A percentile compares a stretch with the other conserved stretches of the same genome.
Conservation (phyloP, 2,888 invertebrate genomes). For the Rhagonycha fulva region DNA sequence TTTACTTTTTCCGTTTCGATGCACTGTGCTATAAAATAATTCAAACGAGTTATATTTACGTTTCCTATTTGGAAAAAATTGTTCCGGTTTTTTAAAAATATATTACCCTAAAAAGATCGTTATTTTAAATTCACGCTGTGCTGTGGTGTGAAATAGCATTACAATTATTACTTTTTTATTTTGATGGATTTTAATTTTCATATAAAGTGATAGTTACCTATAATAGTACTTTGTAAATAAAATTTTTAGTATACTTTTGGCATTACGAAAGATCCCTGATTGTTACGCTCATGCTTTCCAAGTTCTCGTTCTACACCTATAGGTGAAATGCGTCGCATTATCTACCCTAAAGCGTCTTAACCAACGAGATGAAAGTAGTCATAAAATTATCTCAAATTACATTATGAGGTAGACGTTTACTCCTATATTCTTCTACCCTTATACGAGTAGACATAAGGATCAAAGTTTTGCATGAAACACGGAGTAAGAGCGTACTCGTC, state of each 20-base stretch:
- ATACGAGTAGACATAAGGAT: constrained; percentile 32
- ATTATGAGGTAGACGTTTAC: constrained; percentile 32
- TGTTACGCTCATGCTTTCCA: constrained; percentile 18
- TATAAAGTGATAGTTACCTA: not conserved
- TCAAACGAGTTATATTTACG: not conserved
- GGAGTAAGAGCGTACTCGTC: constrained; percentile 41
- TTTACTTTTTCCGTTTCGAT: not conserved
- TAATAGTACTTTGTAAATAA: not conserved
- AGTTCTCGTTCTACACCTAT: constrained; percentile 41
- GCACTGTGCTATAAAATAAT: not conserved
- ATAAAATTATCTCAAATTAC: constrained; percentile 54
- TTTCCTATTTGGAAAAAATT: not conserved
- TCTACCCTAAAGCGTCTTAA: constrained; percentile 51
- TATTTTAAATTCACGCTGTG: not conserved
- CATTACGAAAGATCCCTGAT: not conserved
- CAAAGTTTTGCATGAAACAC: constrained; percentile 31
- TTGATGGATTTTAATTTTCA: not conserved
- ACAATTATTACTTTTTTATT: not conserved
- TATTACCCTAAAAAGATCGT: not conserved
- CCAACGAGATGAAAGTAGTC: constrained; percentile 51
- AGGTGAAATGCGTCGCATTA: constrained; percentile 43
- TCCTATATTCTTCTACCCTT: constrained; percentile 29
- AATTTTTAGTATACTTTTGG: not conserved
- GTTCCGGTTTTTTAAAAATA: not conserved
- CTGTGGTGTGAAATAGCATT: not conserved